A percentile compares a stretch with the other conserved stretches of the same genome.
phyloP scores from a whole-genome alignment of 1,140 invertebrate genomes.

The Episyrphus balteatus region DNA sequence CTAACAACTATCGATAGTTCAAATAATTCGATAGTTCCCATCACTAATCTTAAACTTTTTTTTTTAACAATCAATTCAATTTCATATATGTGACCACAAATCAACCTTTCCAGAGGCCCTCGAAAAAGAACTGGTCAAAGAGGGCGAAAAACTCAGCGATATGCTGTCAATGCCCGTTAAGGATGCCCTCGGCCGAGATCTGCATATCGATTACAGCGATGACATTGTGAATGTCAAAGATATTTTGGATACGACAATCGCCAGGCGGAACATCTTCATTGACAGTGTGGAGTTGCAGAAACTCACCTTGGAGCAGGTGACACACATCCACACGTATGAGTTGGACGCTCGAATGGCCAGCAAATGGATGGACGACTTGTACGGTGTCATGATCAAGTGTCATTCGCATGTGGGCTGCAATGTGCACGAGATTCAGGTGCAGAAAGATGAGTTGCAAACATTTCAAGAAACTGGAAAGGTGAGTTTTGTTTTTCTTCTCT shows the following conservation, averaged over 20 bases:
- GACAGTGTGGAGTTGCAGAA: slow-evolving; percentile 61
- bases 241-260: slow-evolving; percentile 52
- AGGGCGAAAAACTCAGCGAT: slow-evolving; percentile 68
- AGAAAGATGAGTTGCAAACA: slow-evolving; percentile 63
- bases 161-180: slow-evolving; percentile 69
- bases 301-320: slow-evolving; percentile 62
- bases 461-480: slow-evolving; percentile 69
- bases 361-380: slow-evolving; percentile 62
- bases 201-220: slow-evolving; percentile 57
- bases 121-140: slow-evolving; percentile 55
- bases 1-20: too few species aligned
- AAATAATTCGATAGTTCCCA: too few species aligned
- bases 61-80: too few species aligned
- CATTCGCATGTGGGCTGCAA: slow-evolving; percentile 62
- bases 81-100: too few species aligned
- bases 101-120: slow-evolving; percentile 41
- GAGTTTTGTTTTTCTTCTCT: slow-evolving; percentile 14
- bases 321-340: slow-evolving; percentile 63
- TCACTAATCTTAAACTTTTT: too few species aligned
- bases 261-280: slow-evolving; percentile 53
- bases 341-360: slow-evolving; percentile 62
- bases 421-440: slow-evolving; percentile 57
- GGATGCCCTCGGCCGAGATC: slow-evolving; percentile 62
- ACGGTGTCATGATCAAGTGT: slow-evolving; percentile 54
- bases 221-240: slow-evolving; percentile 61